Percentiles rank a stretch among this genome's conserved stretches.
Conservation (phyloP, 2,888 invertebrate genomes). For the Tachina fera region DNA sequence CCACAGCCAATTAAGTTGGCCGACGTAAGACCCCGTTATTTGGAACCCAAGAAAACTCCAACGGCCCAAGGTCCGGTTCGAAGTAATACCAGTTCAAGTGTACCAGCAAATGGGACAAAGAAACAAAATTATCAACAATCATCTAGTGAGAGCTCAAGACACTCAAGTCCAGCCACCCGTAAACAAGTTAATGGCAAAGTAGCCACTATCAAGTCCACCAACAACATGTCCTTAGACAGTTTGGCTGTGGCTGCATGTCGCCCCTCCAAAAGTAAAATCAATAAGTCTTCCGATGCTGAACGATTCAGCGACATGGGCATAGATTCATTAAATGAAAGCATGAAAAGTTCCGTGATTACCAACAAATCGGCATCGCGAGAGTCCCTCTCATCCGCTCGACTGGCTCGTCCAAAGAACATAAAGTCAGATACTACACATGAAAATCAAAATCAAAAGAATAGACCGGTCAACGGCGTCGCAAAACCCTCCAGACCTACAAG, state of each 20-base stretch:
- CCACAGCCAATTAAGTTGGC: conserved; percentile 73
- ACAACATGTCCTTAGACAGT: conserved; percentile 82
- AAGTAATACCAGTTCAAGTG: conserved; percentile 81
- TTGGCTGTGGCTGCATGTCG: conserved; percentile 79
- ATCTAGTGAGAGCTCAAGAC: conserved; percentile 82
- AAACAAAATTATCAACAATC: conserved; percentile 80
- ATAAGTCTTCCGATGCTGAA: conserved; percentile 71
- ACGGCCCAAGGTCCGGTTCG: conserved; percentile 76
- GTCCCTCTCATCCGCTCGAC: conserved; percentile 80
- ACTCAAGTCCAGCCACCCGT: conserved; percentile 79
- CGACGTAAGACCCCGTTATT: conserved; percentile 85
- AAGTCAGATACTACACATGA: conserved; percentile 44
- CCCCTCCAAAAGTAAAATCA: conserved; percentile 72
- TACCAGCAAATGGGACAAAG: conserved; percentile 77
- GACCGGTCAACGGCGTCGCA: conserved; percentile 50
- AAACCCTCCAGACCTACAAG: conserved; percentile 68
- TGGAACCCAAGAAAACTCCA: conserved; percentile 84
- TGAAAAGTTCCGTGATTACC: conserved; percentile 82
- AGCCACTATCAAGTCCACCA: conserved; percentile 78
- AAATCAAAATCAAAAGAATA: conserved; percentile 70
- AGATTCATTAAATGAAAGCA: conserved; percentile 82
- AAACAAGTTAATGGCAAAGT: conserved; percentile 73
- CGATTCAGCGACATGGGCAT: conserved; percentile 79
- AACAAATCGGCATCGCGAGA: conserved; percentile 83
- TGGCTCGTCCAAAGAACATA: conserved; percentile 74